Conservation (phyloP, 2,888 invertebrate species). For the Cheiracanthium punctorium region DNA sequence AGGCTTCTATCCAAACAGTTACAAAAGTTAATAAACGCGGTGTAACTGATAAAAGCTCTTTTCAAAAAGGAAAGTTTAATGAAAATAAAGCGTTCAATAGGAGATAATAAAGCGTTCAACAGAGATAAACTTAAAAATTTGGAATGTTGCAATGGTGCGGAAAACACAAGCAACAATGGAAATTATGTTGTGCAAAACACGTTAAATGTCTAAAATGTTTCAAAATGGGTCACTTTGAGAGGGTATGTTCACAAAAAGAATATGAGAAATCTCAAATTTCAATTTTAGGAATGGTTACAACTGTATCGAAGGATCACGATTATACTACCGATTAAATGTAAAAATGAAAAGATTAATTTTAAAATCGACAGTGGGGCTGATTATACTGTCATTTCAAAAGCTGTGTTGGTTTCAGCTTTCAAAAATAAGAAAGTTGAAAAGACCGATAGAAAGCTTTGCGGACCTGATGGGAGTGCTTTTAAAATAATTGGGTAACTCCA, state of each 20-base stretch:
- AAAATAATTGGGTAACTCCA: not conserved
- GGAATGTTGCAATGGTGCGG: not conserved
- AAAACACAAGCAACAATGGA: not conserved
- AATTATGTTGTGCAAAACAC: not conserved
- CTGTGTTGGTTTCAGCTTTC: not conserved
- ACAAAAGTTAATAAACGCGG: not conserved
- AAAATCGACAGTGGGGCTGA: constrained; percentile 19
- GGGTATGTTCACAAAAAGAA: not conserved
- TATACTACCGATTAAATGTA: not conserved
- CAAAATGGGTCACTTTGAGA: not conserved
- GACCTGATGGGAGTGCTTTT: not conserved
- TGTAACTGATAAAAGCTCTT: not conserved
- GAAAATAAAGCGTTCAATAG: not conserved
- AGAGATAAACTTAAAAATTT: not conserved
- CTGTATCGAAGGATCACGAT: not conserved
- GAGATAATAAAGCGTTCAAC: not conserved
- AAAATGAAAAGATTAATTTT: not conserved
- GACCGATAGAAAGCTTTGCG: not conserved
- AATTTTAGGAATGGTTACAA: not conserved
- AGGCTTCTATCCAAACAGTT: not conserved
- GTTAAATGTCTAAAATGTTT: not conserved
- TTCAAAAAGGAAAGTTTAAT: not conserved
- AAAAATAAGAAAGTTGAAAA: not conserved
- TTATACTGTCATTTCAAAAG: not conserved
- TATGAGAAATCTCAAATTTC: not conserved